A percentile compares a stretch with the other conserved stretches of the same genome.
Evolutionary conservation across 2,797 vertebrate species (phyloP).

Genomic region (Lagocephalus sceleratus): DNA sequence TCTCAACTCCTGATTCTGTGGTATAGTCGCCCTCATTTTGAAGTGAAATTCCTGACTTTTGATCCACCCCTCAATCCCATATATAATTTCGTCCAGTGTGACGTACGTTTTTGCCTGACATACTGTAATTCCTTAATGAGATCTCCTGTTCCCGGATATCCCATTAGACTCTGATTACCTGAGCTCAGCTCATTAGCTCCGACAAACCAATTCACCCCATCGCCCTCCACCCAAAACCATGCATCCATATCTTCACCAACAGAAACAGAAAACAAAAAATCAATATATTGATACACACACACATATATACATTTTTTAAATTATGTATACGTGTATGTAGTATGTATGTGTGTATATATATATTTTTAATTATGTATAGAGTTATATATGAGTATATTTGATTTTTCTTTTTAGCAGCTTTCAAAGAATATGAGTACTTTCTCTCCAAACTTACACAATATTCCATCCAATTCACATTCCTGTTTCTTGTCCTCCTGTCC

Average conservation of each 20-base stretch:
- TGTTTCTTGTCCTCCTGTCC: conserved; percentile 25
- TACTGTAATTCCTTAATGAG: conserved; percentile 77
- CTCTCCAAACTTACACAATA: no score
- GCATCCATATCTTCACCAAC: conserved; percentile 1
- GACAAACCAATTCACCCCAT: conserved; percentile 66
- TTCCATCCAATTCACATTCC: neutral
- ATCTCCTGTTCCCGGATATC: conserved; percentile 76
- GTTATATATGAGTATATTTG: no score
- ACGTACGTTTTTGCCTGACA: conserved; percentile 67
- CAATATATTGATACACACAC: no score
- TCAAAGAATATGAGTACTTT: no score
- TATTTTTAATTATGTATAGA: no score
- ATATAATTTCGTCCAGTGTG: conserved; percentile 50
- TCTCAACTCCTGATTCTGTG: neutral
- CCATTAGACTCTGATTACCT: conserved; percentile 73
- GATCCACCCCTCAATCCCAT: conserved; percentile 30
- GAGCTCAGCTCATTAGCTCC: conserved; percentile 76
- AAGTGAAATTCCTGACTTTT: conserved; percentile 32
- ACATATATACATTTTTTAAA: no score
- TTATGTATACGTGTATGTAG: no score
- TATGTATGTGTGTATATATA: no score
- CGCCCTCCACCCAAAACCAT: conserved; percentile 31
- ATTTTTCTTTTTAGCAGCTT: no score
- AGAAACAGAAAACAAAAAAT: no score
- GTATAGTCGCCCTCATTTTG: neutral